These are phyloP conservation scores for Pomacea maculata DNA, from an alignment of 1,140 invertebrate genomes.

Conservation along the genomic window DNA sequence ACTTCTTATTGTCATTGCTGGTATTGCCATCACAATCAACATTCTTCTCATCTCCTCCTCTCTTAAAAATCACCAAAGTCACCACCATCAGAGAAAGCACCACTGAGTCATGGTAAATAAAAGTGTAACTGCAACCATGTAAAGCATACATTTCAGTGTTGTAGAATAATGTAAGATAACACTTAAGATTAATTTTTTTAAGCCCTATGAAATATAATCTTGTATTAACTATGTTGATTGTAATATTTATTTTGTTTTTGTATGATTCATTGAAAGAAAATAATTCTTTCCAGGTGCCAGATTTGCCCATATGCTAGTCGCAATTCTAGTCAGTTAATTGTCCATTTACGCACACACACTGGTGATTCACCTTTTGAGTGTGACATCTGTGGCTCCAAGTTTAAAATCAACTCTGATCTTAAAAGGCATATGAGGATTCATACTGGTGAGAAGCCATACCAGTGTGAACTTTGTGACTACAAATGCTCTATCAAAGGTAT, in stretches of 20 bases:
- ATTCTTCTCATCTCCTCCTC: background rate
- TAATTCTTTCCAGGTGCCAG: conserved; percentile 62
- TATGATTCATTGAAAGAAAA: conserved; percentile 2
- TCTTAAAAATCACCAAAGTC: no score
- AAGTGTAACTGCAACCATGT: no score
- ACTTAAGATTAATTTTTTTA: no score
- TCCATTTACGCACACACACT: conserved; percentile 75
- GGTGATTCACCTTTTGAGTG: conserved; percentile 75
- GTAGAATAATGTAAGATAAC: no score
- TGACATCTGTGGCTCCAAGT: conserved; percentile 70
- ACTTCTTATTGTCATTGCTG: background rate
- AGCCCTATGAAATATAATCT: no score
- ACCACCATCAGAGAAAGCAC: no score
- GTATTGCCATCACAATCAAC: background rate
- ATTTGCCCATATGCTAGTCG: conserved; percentile 66
- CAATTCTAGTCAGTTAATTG: conserved; percentile 68
- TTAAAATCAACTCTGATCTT: conserved; percentile 69
- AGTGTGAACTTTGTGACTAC: conserved; percentile 72
- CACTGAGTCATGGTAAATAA: no score
- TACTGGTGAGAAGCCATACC: conserved; percentile 84
- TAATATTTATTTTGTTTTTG: background rate
- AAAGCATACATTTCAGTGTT: no score
- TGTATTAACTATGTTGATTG: no score
- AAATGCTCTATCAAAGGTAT: conserved; percentile 55
- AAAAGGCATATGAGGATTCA: conserved; percentile 83